Conservation (phyloP, 1,140 invertebrate species). For the Anthonomus grandis region DNA sequence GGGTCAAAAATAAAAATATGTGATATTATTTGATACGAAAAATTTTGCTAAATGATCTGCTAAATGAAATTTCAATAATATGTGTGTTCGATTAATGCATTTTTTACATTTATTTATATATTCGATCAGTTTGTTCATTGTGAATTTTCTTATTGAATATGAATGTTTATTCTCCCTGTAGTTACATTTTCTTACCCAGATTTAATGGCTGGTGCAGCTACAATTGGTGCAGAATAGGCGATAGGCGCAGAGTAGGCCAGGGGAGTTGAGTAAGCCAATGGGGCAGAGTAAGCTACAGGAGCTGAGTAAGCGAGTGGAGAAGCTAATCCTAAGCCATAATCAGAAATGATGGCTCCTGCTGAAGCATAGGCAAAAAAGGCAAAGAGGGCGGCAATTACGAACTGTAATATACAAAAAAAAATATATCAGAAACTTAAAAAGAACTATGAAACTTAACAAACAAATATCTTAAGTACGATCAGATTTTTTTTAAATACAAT, state of each 20-base stretch:
- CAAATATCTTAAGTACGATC: not conserved
- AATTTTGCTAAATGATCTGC: too few species aligned
- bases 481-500: not conserved
- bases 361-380: constrained; percentile 35
- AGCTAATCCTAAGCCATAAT: constrained; percentile 23
- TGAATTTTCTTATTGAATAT: not conserved
- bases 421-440: not conserved
- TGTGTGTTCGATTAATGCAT: not conserved
- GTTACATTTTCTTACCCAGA: constrained; percentile 37
- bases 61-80: too few species aligned
- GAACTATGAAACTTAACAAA: not conserved
- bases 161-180: too few species aligned
- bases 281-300: constrained; percentile 22
- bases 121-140: not conserved
- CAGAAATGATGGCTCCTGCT: constrained; percentile 23
- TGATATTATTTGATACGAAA: too few species aligned
- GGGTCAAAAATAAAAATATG: too few species aligned
- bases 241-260: constrained; percentile 20
- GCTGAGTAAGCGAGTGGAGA: constrained; percentile 13
- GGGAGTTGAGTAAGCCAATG: constrained; percentile 23
- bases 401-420: constrained; percentile 26
- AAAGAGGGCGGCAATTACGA: constrained; percentile 35
- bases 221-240: constrained; percentile 24
- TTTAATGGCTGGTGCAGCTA: constrained; percentile 31
- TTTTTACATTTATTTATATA: not conserved